Conservation (phyloP, 2,797 vertebrate genomes). For the Microctenopoma steveboyesi region DNA sequence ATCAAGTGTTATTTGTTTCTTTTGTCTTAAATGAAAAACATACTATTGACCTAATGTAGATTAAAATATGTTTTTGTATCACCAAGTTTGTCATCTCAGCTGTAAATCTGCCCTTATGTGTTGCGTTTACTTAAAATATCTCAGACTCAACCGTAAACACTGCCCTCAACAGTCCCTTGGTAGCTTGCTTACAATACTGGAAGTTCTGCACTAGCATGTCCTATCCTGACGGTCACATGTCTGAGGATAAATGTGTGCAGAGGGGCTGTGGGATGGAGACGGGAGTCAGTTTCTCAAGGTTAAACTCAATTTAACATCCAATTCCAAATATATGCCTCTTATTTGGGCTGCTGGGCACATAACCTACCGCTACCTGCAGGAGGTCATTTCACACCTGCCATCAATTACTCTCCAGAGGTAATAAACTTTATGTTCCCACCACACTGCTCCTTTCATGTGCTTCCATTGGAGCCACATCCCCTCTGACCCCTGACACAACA, state of each 20-base stretch:
- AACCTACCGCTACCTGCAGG: slow-evolving; percentile 67
- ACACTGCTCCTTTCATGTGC: slow-evolving; percentile 81
- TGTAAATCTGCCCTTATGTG: slow-evolving; percentile 31
- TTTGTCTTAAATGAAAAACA: slow-evolving; percentile 10
- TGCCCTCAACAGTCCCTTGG: slow-evolving; percentile 16
- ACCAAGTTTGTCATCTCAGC: slow-evolving; percentile 33
- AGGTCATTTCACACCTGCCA: slow-evolving; percentile 73
- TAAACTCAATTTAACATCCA: slow-evolving; percentile 74
- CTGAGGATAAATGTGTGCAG: slow-evolving; percentile 46
- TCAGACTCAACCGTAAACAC: slow-evolving; percentile 10
- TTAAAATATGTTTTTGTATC: slow-evolving; percentile 12
- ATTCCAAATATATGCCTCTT: slow-evolving; percentile 70
- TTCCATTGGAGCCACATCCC: slow-evolving; percentile 63
- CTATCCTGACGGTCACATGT: slow-evolving; percentile 39
- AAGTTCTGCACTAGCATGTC: slow-evolving; percentile 32
- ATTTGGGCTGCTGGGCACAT: slow-evolving; percentile 50
- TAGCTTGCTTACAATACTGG: slow-evolving; percentile 29
- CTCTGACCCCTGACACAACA: slow-evolving; percentile 75
- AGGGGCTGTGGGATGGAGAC: slow-evolving; percentile 45
- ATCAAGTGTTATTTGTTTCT: not conserved
- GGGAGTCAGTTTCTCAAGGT: slow-evolving; percentile 61
- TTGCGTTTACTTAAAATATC: slow-evolving; percentile 39
- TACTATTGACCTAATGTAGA: not conserved
- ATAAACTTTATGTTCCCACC: slow-evolving; percentile 79
- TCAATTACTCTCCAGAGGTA: slow-evolving; percentile 81